A percentile compares a stretch with the other conserved stretches of the same genome.
Evolutionary conservation across 2,888 invertebrate species (phyloP).

Genomic region (Patella ulyssiponensis): DNA sequence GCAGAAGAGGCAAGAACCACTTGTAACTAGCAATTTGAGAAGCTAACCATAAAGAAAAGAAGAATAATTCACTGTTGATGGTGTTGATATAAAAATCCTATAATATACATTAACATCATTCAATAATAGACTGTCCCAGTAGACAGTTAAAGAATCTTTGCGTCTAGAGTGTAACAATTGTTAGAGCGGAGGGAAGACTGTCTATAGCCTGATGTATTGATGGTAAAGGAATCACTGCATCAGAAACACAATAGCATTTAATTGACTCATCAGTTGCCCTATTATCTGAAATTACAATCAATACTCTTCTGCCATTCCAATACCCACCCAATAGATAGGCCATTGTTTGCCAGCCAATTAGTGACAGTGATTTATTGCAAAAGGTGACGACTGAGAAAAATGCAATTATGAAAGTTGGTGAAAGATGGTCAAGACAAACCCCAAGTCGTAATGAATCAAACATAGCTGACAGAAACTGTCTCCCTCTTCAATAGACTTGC

Average conservation of each 20-base stretch:
- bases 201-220: slow-evolving; percentile 19
- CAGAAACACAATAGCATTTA: slow-evolving; percentile 44
- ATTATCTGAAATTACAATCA: slow-evolving; percentile 46
- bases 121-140: background rate
- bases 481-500: slow-evolving; percentile 9
- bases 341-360: slow-evolving; percentile 42
- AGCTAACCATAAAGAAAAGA: no score
- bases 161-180: slow-evolving; percentile 5
- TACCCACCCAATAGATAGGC: slow-evolving; percentile 34
- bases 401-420: slow-evolving; percentile 37
- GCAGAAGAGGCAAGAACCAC: no score
- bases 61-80: no score
- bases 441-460: slow-evolving; percentile 38
- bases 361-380: slow-evolving; percentile 34
- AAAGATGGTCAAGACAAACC: slow-evolving; percentile 40
- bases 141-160: background rate
- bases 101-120: no score
- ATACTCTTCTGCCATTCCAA: slow-evolving; percentile 41
- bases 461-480: slow-evolving; percentile 4
- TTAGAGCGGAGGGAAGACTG: slow-evolving; percentile 15
- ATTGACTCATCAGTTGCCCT: slow-evolving; percentile 46
- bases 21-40: no score
- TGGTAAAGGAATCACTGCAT: slow-evolving; percentile 24
- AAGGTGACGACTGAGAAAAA: slow-evolving; percentile 34
- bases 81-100: no score